Conservation (phyloP, 92 coral and sea anemone species). For the Isaurus tuberculatus region DNA sequence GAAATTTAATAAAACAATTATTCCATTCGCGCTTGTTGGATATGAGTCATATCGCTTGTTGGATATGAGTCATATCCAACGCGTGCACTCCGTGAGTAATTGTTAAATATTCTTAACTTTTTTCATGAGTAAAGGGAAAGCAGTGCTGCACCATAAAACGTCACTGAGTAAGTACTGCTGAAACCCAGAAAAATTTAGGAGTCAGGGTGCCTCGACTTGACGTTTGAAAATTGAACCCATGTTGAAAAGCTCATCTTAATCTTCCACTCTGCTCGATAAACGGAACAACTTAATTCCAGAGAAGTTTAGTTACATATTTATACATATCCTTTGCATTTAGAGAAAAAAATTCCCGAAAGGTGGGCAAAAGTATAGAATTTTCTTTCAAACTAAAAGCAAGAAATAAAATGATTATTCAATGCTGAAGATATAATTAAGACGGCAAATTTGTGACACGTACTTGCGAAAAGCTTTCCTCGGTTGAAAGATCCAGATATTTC, state of each 20-base stretch:
- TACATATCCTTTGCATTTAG: not conserved
- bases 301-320: not conserved
- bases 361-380: not conserved
- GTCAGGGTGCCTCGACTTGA: no score
- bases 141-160: not conserved
- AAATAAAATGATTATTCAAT: not conserved
- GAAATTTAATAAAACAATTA: no score
- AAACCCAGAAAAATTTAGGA: no score
- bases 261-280: not conserved
- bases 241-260: not conserved
- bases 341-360: not conserved
- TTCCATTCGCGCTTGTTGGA: no score
- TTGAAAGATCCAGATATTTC: not conserved
- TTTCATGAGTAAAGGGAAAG: no score
- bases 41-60: no score
- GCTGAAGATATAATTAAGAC: not conserved
- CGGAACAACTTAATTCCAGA: not conserved
- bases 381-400: not conserved
- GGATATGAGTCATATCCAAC: no score
- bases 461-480: not conserved
- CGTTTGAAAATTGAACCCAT: not conserved
- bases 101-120: no score
- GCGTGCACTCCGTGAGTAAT: no score
- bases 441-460: not conserved
- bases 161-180: not conserved